These are phyloP conservation scores for Panopea generosa DNA, from an alignment of 2,888 invertebrate genomes.

Conservation along the genomic window DNA sequence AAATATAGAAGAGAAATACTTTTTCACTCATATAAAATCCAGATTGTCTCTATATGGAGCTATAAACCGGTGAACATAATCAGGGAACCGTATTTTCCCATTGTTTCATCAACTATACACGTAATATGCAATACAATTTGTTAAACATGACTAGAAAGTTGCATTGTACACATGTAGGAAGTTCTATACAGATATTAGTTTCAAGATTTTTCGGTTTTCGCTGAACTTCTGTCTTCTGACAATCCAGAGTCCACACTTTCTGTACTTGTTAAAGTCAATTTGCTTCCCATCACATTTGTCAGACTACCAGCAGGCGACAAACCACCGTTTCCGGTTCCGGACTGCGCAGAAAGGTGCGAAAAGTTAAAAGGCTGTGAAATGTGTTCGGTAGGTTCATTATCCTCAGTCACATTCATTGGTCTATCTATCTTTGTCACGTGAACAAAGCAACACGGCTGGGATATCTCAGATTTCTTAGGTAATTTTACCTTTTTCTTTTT, in stretches of 20 bases:
- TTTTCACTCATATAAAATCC: too few relatives aligned
- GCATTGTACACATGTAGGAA: too few relatives aligned
- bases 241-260: conserved; percentile 71
- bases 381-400: neutral
- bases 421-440: conserved; percentile 92
- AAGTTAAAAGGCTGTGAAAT: conserved; percentile 61
- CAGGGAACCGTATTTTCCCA: too few relatives aligned
- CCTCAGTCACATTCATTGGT: conserved; percentile 31
- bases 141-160: too few relatives aligned
- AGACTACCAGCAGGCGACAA: conserved; percentile 35
- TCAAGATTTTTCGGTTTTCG: conserved; percentile 44
- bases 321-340: conserved; percentile 19
- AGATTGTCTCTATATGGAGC: too few relatives aligned
- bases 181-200: too few relatives aligned
- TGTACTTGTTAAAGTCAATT: conserved; percentile 60
- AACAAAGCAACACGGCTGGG: conserved; percentile 93
- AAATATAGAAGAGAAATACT: too few relatives aligned
- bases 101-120: too few relatives aligned
- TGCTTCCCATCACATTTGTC: conserved; percentile 59
- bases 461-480: conserved; percentile 93
- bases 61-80: too few relatives aligned
- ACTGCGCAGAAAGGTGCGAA: conserved; percentile 46
- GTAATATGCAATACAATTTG: too few relatives aligned
- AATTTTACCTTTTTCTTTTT: conserved; percentile 85
- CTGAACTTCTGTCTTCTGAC: conserved; percentile 61